Conservation (phyloP, 1,140 invertebrate genomes). For the Popillia japonica region DNA sequence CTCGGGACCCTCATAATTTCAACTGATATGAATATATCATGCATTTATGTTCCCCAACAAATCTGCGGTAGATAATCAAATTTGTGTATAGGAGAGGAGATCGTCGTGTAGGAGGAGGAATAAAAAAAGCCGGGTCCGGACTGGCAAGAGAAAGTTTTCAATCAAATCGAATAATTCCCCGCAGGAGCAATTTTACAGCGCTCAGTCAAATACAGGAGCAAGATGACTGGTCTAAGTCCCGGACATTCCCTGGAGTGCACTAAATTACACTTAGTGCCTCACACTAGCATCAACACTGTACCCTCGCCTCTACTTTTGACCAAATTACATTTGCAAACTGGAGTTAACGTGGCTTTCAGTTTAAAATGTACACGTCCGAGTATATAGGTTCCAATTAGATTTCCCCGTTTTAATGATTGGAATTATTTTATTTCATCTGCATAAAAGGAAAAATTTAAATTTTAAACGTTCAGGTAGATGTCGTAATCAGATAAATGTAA, state of each 20-base stretch:
- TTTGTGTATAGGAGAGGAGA: conserved; percentile 45
- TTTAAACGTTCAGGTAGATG: too few relatives aligned
- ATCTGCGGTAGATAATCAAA: conserved; percentile 67
- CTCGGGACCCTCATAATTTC: conserved; percentile 52
- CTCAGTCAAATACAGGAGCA: conserved; percentile 46
- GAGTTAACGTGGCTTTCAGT: conserved; percentile 41
- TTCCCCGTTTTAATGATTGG: too few relatives aligned
- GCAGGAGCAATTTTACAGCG: conserved; percentile 51
- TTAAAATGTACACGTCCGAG: conserved; percentile 43
- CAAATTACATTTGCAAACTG: conserved; percentile 45
- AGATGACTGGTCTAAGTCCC: conserved; percentile 44
- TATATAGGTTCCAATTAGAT: too few relatives aligned
- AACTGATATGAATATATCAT: conserved; percentile 53
- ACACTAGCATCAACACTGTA: conserved; percentile 50
- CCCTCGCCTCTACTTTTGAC: conserved; percentile 43
- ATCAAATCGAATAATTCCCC: conserved; percentile 56
- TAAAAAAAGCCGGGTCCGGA: conserved; percentile 49
- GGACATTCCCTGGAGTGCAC: conserved; percentile 48
- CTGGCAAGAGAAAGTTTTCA: conserved; percentile 55
- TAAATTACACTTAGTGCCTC: conserved; percentile 54
- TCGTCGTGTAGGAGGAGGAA: conserved; percentile 53
- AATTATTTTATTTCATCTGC: too few relatives aligned
- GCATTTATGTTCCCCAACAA: conserved; percentile 49
- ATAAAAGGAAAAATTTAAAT: too few relatives aligned
- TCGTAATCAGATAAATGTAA: too few relatives aligned